Evolutionary conservation across 2,888 invertebrate genomes (phyloP).

Genomic region (Xylota sylvarum): DNA sequence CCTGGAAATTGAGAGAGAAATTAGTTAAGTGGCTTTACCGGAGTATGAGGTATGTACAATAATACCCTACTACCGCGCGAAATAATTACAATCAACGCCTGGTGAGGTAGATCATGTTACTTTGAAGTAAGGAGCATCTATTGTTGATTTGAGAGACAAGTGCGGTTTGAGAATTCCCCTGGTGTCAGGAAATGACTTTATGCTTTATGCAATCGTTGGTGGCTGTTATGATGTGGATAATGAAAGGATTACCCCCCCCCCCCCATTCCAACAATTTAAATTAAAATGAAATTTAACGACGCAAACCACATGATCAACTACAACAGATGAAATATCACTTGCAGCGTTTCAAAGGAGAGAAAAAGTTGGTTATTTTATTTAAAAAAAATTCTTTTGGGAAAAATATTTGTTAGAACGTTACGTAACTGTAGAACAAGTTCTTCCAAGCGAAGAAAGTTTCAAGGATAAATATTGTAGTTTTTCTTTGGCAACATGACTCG

Average conservation of each 20-base stretch:
- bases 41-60: slow-evolving; percentile 9
- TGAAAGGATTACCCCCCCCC: slow-evolving; percentile 1
- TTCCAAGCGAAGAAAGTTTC: slow-evolving; percentile 18
- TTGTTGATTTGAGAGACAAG: slow-evolving; percentile 62
- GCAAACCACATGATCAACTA: slow-evolving; percentile 38
- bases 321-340: slow-evolving; percentile 32
- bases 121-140: slow-evolving; percentile 55
- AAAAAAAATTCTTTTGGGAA: neutral
- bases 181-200: slow-evolving; percentile 23
- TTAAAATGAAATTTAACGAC: slow-evolving; percentile 14
- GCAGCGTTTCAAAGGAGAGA: slow-evolving; percentile 13
- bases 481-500: neutral
- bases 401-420: neutral
- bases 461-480: slow-evolving; percentile 13
- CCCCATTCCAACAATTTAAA: neutral
- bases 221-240: neutral
- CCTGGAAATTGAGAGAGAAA: slow-evolving; percentile 27
- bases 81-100: slow-evolving; percentile 46
- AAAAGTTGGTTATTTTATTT: slow-evolving; percentile 18
- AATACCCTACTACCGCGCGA: neutral
- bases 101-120: slow-evolving; percentile 54
- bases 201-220: slow-evolving; percentile 45
- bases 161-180: slow-evolving; percentile 47
- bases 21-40: slow-evolving; percentile 41
- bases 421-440: slow-evolving; percentile 10